phyloP scores from a whole-genome alignment of 2,113 vertebrate species.

The Rissa tridactyla region DNA sequence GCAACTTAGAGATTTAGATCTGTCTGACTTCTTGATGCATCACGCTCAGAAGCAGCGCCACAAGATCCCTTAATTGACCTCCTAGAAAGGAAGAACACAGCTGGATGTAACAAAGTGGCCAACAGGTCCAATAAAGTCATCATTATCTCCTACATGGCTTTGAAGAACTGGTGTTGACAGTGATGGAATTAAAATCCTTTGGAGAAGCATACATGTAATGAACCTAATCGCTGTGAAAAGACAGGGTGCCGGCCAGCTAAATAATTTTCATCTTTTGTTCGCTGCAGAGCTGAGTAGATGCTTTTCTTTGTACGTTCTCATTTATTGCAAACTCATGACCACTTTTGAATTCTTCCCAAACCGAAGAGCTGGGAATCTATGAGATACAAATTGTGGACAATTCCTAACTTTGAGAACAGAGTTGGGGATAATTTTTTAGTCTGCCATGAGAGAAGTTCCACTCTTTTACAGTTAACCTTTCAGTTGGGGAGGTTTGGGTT shows the following conservation, averaged over 20 bases:
- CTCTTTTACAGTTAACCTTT: background rate
- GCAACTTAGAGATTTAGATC: background rate
- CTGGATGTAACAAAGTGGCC: background rate
- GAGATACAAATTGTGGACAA: background rate
- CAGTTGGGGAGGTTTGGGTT: no score
- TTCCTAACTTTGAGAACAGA: background rate
- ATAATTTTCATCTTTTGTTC: background rate
- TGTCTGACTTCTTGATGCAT: background rate
- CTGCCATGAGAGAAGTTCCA: background rate
- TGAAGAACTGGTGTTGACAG: background rate
- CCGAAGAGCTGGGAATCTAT: background rate
- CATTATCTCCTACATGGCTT: background rate
- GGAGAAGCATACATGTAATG: background rate
- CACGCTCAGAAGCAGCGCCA: background rate
- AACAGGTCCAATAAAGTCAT: background rate
- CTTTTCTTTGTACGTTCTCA: background rate
- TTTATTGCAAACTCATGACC: background rate
- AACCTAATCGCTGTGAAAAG: background rate
- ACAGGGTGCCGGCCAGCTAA: background rate
- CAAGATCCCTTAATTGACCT: background rate
- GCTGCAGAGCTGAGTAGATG: background rate
- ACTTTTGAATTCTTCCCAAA: background rate
- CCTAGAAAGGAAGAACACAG: background rate
- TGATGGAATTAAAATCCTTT: background rate
- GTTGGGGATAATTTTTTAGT: background rate